Conservation (phyloP, 2,113 vertebrate genomes). For the Xyliphius kryptos region DNA sequence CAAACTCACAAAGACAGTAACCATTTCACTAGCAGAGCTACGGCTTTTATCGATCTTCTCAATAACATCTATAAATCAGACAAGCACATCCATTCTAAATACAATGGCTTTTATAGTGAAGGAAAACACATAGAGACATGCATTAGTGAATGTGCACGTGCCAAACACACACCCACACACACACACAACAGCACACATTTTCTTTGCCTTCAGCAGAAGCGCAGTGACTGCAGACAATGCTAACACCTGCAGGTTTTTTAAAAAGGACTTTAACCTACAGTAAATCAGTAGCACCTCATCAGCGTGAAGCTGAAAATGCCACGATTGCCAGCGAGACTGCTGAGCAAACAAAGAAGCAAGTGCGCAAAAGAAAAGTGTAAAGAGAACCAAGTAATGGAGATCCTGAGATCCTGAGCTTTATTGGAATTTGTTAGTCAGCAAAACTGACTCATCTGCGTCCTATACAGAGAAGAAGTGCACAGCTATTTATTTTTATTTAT, state of each 20-base stretch:
- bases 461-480: constrained; percentile 36
- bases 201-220: too few species aligned
- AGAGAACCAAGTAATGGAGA: constrained; percentile 7
- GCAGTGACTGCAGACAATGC: too few species aligned
- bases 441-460: constrained; percentile 37
- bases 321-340: constrained; percentile 11
- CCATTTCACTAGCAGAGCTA: constrained; percentile 31
- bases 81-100: constrained; percentile 24
- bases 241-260: constrained; percentile 14
- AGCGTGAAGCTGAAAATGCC: constrained; percentile 1
- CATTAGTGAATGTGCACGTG: constrained; percentile 5
- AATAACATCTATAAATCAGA: constrained; percentile 39
- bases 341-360: constrained; percentile 10
- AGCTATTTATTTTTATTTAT: constrained; percentile 41
- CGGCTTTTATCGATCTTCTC: constrained; percentile 42
- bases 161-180: too few species aligned
- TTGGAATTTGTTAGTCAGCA: constrained; percentile 48
- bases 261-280: constrained; percentile 3
- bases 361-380: constrained; percentile 18
- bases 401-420: constrained; percentile 35
- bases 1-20: constrained; percentile 21
- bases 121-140: constrained; percentile 23
- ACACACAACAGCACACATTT: too few species aligned
- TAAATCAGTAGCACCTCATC: constrained; percentile 7
- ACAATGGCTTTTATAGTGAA: constrained; percentile 20